A percentile compares a stretch with the other conserved stretches of the same genome.
phyloP scores from a whole-genome alignment of 2,888 invertebrate species.

The Drosophila algonquin region DNA sequence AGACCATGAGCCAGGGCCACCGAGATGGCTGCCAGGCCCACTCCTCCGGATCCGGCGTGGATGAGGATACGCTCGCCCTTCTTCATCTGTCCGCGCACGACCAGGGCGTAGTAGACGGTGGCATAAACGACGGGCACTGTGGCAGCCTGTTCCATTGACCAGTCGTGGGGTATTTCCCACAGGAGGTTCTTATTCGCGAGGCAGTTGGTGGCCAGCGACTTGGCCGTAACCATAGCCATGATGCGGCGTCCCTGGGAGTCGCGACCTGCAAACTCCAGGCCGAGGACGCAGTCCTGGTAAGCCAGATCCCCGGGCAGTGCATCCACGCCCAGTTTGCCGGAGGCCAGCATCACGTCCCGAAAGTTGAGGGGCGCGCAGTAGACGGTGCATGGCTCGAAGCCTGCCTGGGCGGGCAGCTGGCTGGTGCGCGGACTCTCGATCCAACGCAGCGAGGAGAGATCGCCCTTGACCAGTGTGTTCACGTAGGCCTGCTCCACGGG shows the following conservation, averaged over 20 bases:
- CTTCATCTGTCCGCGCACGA: constrained; percentile 93
- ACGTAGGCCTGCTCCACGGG: constrained; percentile 97
- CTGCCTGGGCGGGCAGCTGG: constrained; percentile 78
- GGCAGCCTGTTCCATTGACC: constrained; percentile 95
- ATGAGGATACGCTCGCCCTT: constrained; percentile 93
- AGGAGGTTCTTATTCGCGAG: constrained; percentile 92
- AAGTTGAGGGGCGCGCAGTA: constrained; percentile 98
- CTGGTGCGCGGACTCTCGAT: constrained; percentile 92
- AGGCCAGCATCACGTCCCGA: constrained; percentile 99
- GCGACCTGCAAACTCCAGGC: constrained; percentile 97
- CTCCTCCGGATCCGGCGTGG: constrained; percentile 97
- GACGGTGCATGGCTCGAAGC: constrained; percentile 91
- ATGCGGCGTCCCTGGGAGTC: constrained; percentile 90
- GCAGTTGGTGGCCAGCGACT: constrained; percentile 95
- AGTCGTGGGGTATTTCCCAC: constrained; percentile 94
- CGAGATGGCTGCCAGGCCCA: constrained; percentile 98
- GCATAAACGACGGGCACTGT: constrained; percentile 97
- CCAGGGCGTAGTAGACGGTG: constrained; percentile 95
- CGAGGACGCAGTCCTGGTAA: constrained; percentile 95
- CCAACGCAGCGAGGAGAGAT: constrained; percentile 96
- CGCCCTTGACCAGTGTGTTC: constrained; percentile 96
- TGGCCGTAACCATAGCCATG: constrained; percentile 96
- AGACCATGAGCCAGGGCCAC: constrained; percentile 96
- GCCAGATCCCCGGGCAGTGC: constrained; percentile 95
- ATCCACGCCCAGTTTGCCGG: constrained; percentile 98